phyloP scores from a whole-genome alignment of 1,140 invertebrate genomes.

The Odontomachus brunneus region DNA sequence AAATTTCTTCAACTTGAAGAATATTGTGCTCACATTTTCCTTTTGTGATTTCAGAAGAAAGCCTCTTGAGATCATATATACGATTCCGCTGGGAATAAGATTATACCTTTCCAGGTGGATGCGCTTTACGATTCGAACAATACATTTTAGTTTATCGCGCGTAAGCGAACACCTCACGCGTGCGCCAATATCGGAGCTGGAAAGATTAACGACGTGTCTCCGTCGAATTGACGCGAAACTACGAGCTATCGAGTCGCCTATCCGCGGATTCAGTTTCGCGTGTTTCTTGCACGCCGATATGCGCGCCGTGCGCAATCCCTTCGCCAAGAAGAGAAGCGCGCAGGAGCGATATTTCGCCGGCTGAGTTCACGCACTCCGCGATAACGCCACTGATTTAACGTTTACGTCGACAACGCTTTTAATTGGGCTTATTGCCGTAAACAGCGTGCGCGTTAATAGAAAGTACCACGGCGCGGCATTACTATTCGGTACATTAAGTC shows the following conservation, averaged over 20 bases:
- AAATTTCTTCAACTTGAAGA: too few species aligned
- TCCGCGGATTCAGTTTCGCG: constrained; percentile 2
- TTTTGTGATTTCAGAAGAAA: too few species aligned
- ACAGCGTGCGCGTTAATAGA: constrained; percentile 81
- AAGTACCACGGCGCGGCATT: constrained; percentile 81
- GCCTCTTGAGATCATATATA: too few species aligned
- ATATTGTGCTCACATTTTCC: too few species aligned
- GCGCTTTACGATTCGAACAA: too few species aligned
- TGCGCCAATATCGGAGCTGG: neutral
- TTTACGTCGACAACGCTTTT: constrained; percentile 78
- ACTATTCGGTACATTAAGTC: constrained; percentile 85
- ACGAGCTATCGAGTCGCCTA: neutral
- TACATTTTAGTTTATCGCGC: too few species aligned
- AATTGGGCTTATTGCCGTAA: constrained; percentile 83
- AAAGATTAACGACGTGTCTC: neutral
- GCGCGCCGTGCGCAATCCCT: neutral
- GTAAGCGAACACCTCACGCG: neutral
- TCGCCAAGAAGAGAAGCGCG: neutral
- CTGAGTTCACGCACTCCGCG: constrained; percentile 61
- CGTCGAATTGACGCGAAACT: constrained; percentile 7
- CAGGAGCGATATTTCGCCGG: constrained; percentile 27
- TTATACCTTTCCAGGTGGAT: too few species aligned
- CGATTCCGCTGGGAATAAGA: too few species aligned
- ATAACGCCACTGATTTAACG: constrained; percentile 79
- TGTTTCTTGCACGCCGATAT: neutral